These are phyloP conservation scores for Vannuccia rotundouncinata DNA, from an alignment of 2,888 invertebrate species.

Conservation along the genomic window DNA sequence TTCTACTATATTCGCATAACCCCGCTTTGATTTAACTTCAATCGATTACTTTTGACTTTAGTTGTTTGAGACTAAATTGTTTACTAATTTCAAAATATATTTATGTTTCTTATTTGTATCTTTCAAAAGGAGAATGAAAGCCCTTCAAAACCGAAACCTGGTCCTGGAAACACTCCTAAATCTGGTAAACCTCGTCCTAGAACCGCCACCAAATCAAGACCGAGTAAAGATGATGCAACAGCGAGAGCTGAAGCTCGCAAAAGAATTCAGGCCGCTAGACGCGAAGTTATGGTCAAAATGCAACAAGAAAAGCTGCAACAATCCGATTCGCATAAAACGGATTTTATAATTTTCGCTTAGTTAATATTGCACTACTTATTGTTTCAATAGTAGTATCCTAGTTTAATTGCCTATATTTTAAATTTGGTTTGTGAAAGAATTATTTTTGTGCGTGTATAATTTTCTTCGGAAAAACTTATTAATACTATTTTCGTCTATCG, in stretches of 20 bases:
- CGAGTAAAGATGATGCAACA: not conserved
- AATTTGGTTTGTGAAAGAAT: not conserved
- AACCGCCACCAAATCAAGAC: not conserved
- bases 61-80: too few relatives aligned
- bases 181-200: not conserved
- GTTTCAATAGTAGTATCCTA: not conserved
- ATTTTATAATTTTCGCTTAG: not conserved
- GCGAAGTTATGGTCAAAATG: slow-evolving; percentile 10
- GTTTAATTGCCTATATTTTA: not conserved
- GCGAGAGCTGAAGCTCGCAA: slow-evolving; percentile 4
- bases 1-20: too few relatives aligned
- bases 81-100: too few relatives aligned
- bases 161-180: not conserved
- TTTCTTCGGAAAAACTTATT: not conserved
- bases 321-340: not conserved
- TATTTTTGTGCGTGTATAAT: not conserved
- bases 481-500: not conserved
- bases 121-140: too few relatives aligned
- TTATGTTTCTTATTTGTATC: too few relatives aligned
- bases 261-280: not conserved
- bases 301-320: not conserved
- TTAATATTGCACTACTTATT: not conserved
- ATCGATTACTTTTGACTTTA: too few relatives aligned
- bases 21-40: too few relatives aligned
- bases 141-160: not conserved